Base-by-base conservation (phyloP, 2,797 vertebrate species). In the Tragopan temminckii region DNA sequence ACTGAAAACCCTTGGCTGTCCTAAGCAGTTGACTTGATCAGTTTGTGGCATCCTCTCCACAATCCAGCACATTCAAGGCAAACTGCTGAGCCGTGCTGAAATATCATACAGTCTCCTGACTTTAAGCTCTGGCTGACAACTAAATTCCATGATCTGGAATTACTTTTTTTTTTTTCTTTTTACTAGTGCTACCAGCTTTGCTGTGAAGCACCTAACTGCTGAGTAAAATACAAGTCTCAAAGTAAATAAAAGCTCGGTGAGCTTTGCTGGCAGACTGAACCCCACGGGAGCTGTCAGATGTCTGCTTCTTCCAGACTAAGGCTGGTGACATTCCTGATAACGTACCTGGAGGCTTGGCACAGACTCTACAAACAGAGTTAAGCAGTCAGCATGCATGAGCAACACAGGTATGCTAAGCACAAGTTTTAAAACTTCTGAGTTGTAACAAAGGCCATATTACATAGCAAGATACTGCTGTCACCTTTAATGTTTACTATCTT, bases 271-370 rank as follows among this genome's bases (percentile, higher is more conserved):
- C 80, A 91, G 36, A 72, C 63, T 48, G 59, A 93, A n/a, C 72
- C 5, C 2, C 70, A 55, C 61, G 8, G 71, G 89, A 90, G 71
- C 88, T 89, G 67, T 75, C 75, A 68, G 67, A 50, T 94, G 70
- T 86, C 85, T 95, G 74, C 76, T 89, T 0, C 0, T 79, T 81
- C 63, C 92, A 88, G 52, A 33, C 57, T 88, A 23, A 85, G 91
- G 90, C 88, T 94, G 80, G 88, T 72, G 45, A 80, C 38, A 8
- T 74, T 93, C 74, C 91, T 90, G 91, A 8, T 91, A 86, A 80
- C 38, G 16, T 48, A 63, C 78, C 76, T 46, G 82, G 76, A 94
- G 90, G 31, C 35, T 88, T 95, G 90, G 85, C 42, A 0, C n/a
- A 13, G 63, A 8, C 66, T 81, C 81, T n/a, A 21, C 76, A 8